Conservation (phyloP, 2,888 invertebrate species). For the Oscheius sp. region DNA sequence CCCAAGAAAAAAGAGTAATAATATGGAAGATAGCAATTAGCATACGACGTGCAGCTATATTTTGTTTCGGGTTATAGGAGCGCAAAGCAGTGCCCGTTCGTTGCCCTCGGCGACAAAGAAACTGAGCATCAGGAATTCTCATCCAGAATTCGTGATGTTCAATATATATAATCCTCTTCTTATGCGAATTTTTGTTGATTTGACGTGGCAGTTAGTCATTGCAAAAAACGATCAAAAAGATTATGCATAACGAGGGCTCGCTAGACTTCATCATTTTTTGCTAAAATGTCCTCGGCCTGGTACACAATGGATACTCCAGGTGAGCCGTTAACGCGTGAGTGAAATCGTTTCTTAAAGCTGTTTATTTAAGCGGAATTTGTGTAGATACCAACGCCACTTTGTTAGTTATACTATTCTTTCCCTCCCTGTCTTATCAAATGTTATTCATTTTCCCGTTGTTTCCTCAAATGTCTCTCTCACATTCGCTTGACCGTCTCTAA, state of each 20-base stretch:
- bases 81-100: conserved; percentile 8
- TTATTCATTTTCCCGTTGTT: not conserved
- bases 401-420: not conserved
- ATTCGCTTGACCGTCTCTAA: not conserved
- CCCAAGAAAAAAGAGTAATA: not conserved
- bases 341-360: not conserved
- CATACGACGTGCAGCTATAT: conserved; percentile 1
- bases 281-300: conserved; percentile 3
- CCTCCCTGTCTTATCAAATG: not conserved
- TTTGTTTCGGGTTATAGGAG: conserved; percentile 11
- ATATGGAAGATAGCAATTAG: conserved; percentile 1
- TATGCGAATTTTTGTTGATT: not conserved
- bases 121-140: not conserved
- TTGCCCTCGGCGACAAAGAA: conserved; percentile 25
- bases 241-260: conserved; percentile 1
- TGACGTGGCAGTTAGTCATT: not conserved
- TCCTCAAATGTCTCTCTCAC: not conserved
- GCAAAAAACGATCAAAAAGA: conserved; percentile 4
- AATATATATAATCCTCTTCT: not conserved
- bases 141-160: not conserved
- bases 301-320: conserved; percentile 10
- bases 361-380: no score
- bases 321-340: conserved; percentile 3
- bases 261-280: not conserved
- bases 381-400: no score